phyloP scores from a whole-genome alignment of 2,888 invertebrate genomes.

The Mimachlamys varia region DNA sequence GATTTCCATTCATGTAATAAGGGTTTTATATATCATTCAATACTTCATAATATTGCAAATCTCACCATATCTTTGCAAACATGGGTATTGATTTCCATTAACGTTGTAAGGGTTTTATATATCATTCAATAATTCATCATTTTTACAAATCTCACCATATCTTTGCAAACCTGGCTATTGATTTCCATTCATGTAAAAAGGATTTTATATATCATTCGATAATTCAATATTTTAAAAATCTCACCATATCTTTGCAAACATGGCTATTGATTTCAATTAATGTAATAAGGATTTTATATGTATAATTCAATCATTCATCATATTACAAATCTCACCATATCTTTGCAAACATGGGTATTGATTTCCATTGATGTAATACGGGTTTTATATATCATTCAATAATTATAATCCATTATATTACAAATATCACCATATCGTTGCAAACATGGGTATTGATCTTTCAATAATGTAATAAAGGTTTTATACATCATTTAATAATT shows the following conservation, averaged over 20 bases:
- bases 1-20: neutral
- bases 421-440: neutral
- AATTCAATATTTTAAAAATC: neutral
- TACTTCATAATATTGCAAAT: neutral
- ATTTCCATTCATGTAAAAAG: neutral
- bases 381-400: neutral
- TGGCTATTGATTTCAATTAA: neutral
- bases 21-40: neutral
- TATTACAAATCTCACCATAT: constrained; percentile 4
- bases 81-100: neutral
- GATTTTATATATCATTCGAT: neutral
- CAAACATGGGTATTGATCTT: neutral
- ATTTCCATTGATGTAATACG: neutral
- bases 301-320: neutral
- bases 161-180: neutral
- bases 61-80: constrained; percentile 15
- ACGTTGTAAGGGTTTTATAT: neutral
- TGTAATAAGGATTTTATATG: neutral
- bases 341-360: constrained; percentile 7
- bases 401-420: neutral
- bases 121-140: neutral
- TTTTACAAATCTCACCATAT: neutral
- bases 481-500: neutral
- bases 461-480: neutral
- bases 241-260: neutral